Evolutionary conservation across 2,797 vertebrate species (phyloP).

Genomic region (Gambelia wislizenii): DNA sequence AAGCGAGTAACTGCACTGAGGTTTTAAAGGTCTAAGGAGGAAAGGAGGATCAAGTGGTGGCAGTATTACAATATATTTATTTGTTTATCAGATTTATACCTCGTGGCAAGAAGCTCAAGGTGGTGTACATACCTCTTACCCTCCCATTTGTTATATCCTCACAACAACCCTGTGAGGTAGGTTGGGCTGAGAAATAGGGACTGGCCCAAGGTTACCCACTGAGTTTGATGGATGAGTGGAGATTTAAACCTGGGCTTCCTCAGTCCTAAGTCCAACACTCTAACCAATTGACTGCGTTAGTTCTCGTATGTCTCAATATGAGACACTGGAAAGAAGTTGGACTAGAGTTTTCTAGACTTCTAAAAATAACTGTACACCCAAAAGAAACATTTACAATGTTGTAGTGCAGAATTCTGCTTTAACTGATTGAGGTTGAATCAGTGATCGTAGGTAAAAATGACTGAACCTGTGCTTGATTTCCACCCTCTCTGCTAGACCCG

Average conservation of each 20-base stretch:
- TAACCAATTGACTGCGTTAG: neutral
- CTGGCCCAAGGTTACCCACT: neutral
- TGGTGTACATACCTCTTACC: neutral
- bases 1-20: neutral
- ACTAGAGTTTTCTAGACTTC: neutral
- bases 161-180: conserved; percentile 13
- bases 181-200: neutral
- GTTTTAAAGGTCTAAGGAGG: neutral
- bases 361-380: neutral
- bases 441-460: neutral
- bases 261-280: neutral
- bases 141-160: neutral
- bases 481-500: neutral
- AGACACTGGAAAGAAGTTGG: neutral
- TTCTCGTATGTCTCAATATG: conserved; percentile 5
- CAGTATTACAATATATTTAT: neutral
- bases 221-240: neutral
- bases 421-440: neutral
- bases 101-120: neutral
- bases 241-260: neutral
- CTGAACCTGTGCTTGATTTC: neutral
- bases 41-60: neutral
- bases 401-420: neutral
- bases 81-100: neutral
- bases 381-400: neutral